Percentiles rank a stretch among this genome's conserved stretches.
phyloP scores from a whole-genome alignment of 2,888 invertebrate species.

The Scaptomyza cyrtandrae region DNA sequence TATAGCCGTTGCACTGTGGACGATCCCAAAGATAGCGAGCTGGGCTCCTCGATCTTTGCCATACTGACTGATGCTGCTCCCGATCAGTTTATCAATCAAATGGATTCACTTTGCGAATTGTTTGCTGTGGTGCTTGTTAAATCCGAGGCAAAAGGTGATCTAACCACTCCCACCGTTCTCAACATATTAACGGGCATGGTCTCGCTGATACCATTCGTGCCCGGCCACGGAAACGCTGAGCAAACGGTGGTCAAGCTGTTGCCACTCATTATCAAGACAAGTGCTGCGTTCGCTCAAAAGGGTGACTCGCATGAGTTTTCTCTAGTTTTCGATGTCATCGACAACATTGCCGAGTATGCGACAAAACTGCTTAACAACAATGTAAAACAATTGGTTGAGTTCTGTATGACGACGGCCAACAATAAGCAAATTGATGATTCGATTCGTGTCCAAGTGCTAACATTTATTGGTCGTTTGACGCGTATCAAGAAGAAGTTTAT shows the following conservation, averaged over 20 bases:
- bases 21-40: slow-evolving; percentile 82
- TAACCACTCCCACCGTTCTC: slow-evolving; percentile 83
- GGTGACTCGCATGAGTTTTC: slow-evolving; percentile 86
- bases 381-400: slow-evolving; percentile 87
- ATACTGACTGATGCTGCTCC: slow-evolving; percentile 89
- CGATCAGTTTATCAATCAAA: slow-evolving; percentile 89
- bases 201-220: slow-evolving; percentile 88
- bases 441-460: slow-evolving; percentile 89
- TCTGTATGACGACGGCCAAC: slow-evolving; percentile 88
- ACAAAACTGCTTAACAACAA: slow-evolving; percentile 85
- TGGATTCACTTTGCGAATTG: slow-evolving; percentile 86
- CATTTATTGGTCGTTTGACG: slow-evolving; percentile 88
- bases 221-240: slow-evolving; percentile 86
- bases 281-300: slow-evolving; percentile 86
- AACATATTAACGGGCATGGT: slow-evolving; percentile 86
- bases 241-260: slow-evolving; percentile 87
- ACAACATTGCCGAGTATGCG: slow-evolving; percentile 82
- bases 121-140: slow-evolving; percentile 82
- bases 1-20: slow-evolving; percentile 79
- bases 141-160: slow-evolving; percentile 81
- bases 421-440: slow-evolving; percentile 86
- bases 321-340: slow-evolving; percentile 83
- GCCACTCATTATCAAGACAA: slow-evolving; percentile 87
- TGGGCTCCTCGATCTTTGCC: slow-evolving; percentile 86
- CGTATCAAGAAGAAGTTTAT: slow-evolving; percentile 89